Base-by-base conservation (phyloP, 2,797 vertebrate genomes). In the Pangasius macronema region DNA sequence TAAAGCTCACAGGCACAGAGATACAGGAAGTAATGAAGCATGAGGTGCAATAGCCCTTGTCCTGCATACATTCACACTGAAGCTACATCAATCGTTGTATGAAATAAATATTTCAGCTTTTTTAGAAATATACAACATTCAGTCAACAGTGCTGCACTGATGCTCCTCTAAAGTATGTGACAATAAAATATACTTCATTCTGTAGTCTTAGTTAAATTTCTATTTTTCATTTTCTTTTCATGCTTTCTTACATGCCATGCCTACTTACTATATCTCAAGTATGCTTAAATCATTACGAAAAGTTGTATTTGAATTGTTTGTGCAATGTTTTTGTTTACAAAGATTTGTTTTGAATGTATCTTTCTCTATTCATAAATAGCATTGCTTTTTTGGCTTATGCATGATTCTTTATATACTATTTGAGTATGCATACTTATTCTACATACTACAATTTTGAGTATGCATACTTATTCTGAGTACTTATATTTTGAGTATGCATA, bases 1-100 rank as follows among this genome's bases (percentile, higher is more conserved):
- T 63, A 82, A 82, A 39, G 39, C 79, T 82, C 57, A 63, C 33
- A 84, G 49, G 51, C 11, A 36, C 49, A 73, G 79, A 63, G 2
- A 82, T 46, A 82, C 36, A 42, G 36, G 57, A 46, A 4, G 79
- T 82, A 82, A 82, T 82, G 57, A 46, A 42, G 36, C 55, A 3
- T 82, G 57, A 61, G 55, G 33, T 82, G 36, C 36, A 61, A 42
- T 18, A 16, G 36, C 36, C 22, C 22, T 61, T 42, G 5, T 61
- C 53, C 22, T 61, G 16, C 36, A 42, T 61, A 13, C 18, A 5
- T 18, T 11, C 8, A 1, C 33, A 55, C 2, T 53, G 18, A 53
- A 77, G n/a, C 14, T 53, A 16, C n/a, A 30, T 53, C 46, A 30
- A 5, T 33, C 4, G 7, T 55, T 16, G 3, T 10, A 55, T 55